Evolutionary conservation across 2,113 vertebrate species (phyloP).

Genomic region (Poeciliopsis turrubarensis): DNA sequence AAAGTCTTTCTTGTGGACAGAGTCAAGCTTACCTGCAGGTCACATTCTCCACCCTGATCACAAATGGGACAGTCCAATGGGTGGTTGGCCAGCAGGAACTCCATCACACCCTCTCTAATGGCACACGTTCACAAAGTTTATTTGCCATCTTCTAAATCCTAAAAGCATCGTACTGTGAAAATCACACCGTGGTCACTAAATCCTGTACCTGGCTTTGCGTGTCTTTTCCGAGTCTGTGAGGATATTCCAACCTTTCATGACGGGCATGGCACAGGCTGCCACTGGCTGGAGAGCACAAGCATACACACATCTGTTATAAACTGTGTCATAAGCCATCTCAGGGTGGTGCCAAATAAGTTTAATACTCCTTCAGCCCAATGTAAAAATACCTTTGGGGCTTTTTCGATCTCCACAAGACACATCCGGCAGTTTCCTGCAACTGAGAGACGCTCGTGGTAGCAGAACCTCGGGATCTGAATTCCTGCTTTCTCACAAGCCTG

Average conservation of each 20-base stretch:
- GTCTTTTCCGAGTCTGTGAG: conserved; percentile 97
- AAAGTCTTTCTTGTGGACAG: no score
- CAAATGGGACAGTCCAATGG: conserved; percentile 98
- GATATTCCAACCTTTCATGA: conserved; percentile 99
- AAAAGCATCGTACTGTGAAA: neutral
- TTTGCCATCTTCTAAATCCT: neutral
- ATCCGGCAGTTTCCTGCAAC: conserved; percentile 98
- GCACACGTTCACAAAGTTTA: neutral
- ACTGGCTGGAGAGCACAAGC: conserved; percentile 83
- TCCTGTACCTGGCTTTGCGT: conserved; percentile 91
- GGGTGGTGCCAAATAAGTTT: neutral
- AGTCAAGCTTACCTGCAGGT: conserved; percentile 88
- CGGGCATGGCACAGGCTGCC: conserved; percentile 98
- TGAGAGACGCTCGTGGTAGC: conserved; percentile 96
- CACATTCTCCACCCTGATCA: conserved; percentile 98
- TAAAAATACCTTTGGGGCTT: conserved; percentile 89
- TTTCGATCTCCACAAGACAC: conserved; percentile 99
- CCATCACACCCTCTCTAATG: conserved; percentile 96
- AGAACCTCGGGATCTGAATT: conserved; percentile 97
- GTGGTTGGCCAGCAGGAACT: conserved; percentile 97
- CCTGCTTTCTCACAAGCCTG: conserved; percentile 96
- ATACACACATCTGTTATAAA: accelerated
- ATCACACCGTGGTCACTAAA: neutral
- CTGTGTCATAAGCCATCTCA: no score
- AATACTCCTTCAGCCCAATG: no score